phyloP scores from a whole-genome alignment of 2,113 vertebrate genomes.

The Sarotherodon lohbergeri region DNA sequence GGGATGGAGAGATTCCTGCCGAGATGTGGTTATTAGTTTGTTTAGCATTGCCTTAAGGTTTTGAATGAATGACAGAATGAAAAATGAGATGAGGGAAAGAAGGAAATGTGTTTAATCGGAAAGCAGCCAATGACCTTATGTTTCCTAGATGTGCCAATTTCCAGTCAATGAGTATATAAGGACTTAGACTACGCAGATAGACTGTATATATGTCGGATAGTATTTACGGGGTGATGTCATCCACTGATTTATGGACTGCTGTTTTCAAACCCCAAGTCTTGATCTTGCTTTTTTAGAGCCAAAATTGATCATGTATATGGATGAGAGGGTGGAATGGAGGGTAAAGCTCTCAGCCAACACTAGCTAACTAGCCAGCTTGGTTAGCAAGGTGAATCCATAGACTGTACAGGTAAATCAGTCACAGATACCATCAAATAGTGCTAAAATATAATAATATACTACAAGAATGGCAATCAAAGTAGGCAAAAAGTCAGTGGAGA shows the following conservation, averaged over 20 bases:
- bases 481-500: neutral
- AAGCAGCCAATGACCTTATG: neutral
- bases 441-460: neutral
- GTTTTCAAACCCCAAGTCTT: neutral
- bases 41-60: neutral
- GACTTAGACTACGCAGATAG: neutral
- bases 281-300: rapidly evolving
- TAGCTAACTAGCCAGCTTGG: neutral
- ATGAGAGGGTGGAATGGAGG: neutral
- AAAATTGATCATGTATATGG: neutral
- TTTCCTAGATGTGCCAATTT: neutral
- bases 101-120: neutral
- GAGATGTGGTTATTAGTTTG: neutral
- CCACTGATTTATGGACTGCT: rapidly evolving
- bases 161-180: neutral
- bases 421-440: rapidly evolving
- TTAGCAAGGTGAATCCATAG: neutral
- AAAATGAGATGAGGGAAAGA: neutral
- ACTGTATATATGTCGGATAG: neutral
- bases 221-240: neutral
- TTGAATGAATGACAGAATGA: neutral
- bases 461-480: neutral
- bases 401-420: rapidly evolving
- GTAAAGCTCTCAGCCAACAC: neutral
- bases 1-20: neutral